Conservation (phyloP, 2,888 invertebrate genomes). For the Ophion obscuratus region DNA sequence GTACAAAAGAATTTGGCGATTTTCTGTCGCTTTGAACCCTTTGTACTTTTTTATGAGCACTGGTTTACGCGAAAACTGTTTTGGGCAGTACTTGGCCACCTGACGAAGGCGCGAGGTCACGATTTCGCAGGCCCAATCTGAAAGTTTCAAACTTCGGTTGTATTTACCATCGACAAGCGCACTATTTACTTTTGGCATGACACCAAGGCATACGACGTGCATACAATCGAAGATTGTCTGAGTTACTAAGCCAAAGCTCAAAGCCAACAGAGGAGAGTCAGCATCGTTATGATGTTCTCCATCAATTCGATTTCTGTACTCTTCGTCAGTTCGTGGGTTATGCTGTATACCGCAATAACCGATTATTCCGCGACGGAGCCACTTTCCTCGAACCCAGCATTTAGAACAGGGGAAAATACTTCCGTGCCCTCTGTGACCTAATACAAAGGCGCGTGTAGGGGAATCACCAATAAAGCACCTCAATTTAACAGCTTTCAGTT, state of each 20-base stretch:
- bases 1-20: constrained; percentile 44
- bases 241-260: too few species aligned
- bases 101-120: background rate
- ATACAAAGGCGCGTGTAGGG: constrained; percentile 56
- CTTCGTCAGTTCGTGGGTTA: too few species aligned
- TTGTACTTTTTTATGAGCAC: background rate
- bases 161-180: constrained; percentile 12
- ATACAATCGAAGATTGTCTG: constrained; percentile 38
- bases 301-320: too few species aligned
- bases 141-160: background rate
- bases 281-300: too few species aligned
- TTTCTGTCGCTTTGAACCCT: constrained; percentile 70
- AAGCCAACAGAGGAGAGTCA: too few species aligned
- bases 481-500: constrained; percentile 26
- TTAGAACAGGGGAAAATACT: too few species aligned
- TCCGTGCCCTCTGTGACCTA: constrained; percentile 23
- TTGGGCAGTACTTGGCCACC: constrained; percentile 4
- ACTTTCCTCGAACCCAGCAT: too few species aligned
- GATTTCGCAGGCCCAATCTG: background rate
- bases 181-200: constrained; percentile 15
- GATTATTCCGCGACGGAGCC: too few species aligned
- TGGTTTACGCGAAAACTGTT: constrained; percentile 40
- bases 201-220: constrained; percentile 42
- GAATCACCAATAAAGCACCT: constrained; percentile 63
- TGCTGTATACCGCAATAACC: too few species aligned